Evolutionary conservation across 2,888 invertebrate genomes (phyloP).

Genomic region (Trimorus sp.): DNA sequence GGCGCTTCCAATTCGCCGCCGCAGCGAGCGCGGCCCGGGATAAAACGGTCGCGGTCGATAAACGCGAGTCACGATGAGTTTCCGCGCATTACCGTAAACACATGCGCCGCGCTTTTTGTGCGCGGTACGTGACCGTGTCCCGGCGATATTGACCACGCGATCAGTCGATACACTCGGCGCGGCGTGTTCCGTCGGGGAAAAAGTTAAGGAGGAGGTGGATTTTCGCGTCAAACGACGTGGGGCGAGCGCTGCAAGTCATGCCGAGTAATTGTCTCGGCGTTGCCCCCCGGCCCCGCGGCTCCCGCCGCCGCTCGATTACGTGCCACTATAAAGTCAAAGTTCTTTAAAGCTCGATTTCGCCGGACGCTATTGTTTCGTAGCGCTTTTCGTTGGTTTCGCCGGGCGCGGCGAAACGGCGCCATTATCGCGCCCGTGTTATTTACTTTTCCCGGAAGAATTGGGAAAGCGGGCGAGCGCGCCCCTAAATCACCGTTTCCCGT

Average conservation of each 20-base stretch:
- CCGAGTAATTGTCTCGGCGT: constrained; percentile 77
- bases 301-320: constrained; percentile 10
- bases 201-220: constrained; percentile 65
- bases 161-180: constrained; percentile 37
- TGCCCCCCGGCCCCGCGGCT: constrained; percentile 18
- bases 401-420: neutral
- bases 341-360: constrained; percentile 13
- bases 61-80: constrained; percentile 56
- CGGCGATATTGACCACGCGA: constrained; percentile 58
- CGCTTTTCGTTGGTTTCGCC: neutral
- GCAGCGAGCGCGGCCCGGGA: constrained; percentile 11
- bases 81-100: constrained; percentile 41
- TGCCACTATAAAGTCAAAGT: neutral
- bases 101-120: constrained; percentile 31
- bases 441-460: neutral
- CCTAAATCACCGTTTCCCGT: constrained; percentile 33
- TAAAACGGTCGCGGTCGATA: constrained; percentile 47
- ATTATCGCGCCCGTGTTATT: neutral
- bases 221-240: constrained; percentile 69
- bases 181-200: constrained; percentile 41
- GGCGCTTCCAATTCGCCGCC: constrained; percentile 48
- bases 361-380: neutral
- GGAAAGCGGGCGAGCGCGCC: neutral
- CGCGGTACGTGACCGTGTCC: constrained; percentile 53
- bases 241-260: constrained; percentile 80